Percentiles rank a stretch among this genome's conserved stretches.
These are phyloP conservation scores for Hypomecis punctinalis DNA, from an alignment of 2,888 invertebrate genomes.

Conservation along the genomic window DNA sequence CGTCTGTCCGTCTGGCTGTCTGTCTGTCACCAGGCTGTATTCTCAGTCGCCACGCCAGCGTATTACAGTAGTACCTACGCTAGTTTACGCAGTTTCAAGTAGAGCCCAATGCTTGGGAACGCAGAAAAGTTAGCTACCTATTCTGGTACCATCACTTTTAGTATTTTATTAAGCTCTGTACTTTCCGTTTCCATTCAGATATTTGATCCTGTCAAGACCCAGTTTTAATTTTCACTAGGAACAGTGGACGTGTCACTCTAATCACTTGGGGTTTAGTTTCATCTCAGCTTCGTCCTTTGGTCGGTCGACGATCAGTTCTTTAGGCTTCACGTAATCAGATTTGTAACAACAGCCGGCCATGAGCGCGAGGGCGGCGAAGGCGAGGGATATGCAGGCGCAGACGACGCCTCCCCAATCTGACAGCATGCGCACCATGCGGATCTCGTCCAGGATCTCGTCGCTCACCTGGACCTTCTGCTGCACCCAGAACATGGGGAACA, in stretches of 20 bases:
- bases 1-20: too few relatives aligned
- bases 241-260: slow-evolving; percentile 8
- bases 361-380: slow-evolving; percentile 79
- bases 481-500: slow-evolving; percentile 92
- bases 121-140: too few relatives aligned
- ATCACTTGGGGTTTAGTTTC: slow-evolving; percentile 68
- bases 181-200: too few relatives aligned
- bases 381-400: slow-evolving; percentile 76
- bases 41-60: too few relatives aligned
- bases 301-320: slow-evolving; percentile 55
- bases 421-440: slow-evolving; percentile 71
- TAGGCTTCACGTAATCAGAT: slow-evolving; percentile 55
- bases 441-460: slow-evolving; percentile 80
- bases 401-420: slow-evolving; percentile 72
- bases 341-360: slow-evolving; percentile 64
- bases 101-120: too few relatives aligned
- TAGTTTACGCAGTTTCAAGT: too few relatives aligned
- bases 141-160: too few relatives aligned
- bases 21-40: too few relatives aligned
- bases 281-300: slow-evolving; percentile 71
- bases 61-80: too few relatives aligned
- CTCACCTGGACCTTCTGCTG: slow-evolving; percentile 88
- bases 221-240: background rate
- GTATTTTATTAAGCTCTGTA: too few relatives aligned
- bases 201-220: background rate